Conservation (phyloP, 2,797 vertebrate genomes). For the Philypnodon macrostomus region DNA sequence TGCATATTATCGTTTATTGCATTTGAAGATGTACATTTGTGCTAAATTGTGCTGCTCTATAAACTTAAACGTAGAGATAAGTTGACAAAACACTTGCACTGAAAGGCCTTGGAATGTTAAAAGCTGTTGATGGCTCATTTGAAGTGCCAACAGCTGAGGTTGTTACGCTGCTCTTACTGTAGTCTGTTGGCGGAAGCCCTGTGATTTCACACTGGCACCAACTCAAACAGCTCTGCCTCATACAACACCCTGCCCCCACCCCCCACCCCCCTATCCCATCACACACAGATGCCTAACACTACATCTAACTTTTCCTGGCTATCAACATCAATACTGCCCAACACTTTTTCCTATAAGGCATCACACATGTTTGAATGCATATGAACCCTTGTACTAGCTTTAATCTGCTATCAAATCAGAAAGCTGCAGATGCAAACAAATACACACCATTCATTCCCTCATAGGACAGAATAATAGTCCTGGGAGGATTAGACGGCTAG, state of each 20-base stretch:
- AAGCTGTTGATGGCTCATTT: constrained; percentile 77
- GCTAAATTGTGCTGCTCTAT: no score
- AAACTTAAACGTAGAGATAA: no score
- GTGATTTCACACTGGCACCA: constrained; percentile 73
- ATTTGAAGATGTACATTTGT: no score
- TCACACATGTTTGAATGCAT: constrained; percentile 14
- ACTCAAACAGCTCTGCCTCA: constrained; percentile 60
- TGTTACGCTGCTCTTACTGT: constrained; percentile 54
- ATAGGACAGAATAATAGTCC: constrained; percentile 37
- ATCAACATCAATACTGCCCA: constrained; percentile 22
- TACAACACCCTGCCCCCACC: constrained; percentile 41
- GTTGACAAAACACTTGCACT: constrained; percentile 49
- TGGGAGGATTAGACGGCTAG: constrained; percentile 66
- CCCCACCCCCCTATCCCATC: constrained; percentile 38
- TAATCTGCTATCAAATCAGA: constrained; percentile 25
- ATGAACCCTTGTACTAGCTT: constrained; percentile 4
- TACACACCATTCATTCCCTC: constrained; percentile 19
- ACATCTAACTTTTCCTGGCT: constrained; percentile 59
- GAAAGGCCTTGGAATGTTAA: constrained; percentile 59
- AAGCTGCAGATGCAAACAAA: constrained; percentile 20
- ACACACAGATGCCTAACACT: constrained; percentile 48
- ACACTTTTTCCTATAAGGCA: constrained; percentile 37
- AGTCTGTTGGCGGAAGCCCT: constrained; percentile 61
- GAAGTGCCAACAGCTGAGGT: constrained; percentile 77
- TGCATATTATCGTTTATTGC: no score